Evolutionary conservation across 92 coral and sea anemone species (phyloP).

Genomic region (Umimayanthus chanpuru): DNA sequence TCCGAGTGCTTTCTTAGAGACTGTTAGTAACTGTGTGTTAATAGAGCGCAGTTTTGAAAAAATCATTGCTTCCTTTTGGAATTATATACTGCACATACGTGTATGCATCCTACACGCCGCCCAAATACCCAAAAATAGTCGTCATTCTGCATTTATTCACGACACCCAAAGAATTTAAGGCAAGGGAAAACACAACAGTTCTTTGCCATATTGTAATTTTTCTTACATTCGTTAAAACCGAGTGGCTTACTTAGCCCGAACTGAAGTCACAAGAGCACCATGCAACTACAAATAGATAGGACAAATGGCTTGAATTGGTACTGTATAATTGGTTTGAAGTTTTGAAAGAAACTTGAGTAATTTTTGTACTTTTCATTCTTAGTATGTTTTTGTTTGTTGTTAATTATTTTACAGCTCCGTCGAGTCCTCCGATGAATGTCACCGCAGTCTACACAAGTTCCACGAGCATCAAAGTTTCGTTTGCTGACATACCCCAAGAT

Average conservation of each 20-base stretch:
- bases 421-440: constrained; percentile 48
- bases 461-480: constrained; percentile 58
- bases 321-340: not conserved
- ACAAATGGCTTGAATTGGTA: not conserved
- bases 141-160: too few species aligned
- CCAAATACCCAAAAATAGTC: too few species aligned
- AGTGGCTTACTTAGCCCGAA: not conserved
- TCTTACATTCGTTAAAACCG: not conserved
- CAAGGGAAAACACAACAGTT: not conserved
- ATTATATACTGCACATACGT: not conserved
- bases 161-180: too few species aligned
- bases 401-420: constrained; percentile 45
- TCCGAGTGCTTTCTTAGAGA: not conserved
- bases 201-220: not conserved
- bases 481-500: constrained; percentile 56
- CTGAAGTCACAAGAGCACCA: not conserved
- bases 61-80: too few species aligned
- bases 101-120: too few species aligned
- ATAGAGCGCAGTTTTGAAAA: too few species aligned
- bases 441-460: constrained; percentile 56
- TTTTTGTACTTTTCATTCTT: not conserved
- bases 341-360: not conserved
- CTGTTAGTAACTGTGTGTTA: not conserved
- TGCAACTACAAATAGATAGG: too few species aligned
- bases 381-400: not conserved